These are phyloP conservation scores for Chrysina gloriosa DNA, from an alignment of 2,888 invertebrate species.

Conservation along the genomic window DNA sequence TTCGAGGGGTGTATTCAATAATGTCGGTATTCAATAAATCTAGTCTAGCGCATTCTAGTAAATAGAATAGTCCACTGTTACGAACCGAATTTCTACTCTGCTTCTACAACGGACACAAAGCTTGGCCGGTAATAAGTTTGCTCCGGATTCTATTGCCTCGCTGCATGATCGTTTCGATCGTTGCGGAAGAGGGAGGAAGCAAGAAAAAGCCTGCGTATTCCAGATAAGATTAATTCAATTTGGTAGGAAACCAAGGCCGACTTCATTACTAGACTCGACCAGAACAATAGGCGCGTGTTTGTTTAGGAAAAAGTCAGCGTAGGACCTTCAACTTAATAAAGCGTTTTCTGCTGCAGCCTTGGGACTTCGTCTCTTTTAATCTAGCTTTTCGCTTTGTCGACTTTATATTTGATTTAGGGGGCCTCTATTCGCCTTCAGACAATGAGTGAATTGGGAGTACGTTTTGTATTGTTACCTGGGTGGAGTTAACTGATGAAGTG, in stretches of 20 bases:
- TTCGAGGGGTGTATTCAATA: too few species aligned
- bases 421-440: background rate
- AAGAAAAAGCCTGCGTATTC: slow-evolving; percentile 27
- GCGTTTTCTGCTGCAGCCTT: slow-evolving; percentile 5
- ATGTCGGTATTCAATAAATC: background rate
- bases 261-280: slow-evolving; percentile 20
- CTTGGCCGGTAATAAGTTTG: slow-evolving; percentile 9
- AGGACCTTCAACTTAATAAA: slow-evolving; percentile 24
- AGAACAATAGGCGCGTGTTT: slow-evolving; percentile 29
- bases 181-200: background rate
- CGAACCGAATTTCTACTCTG: background rate
- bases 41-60: background rate
- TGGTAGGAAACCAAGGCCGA: slow-evolving; percentile 21
- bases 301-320: slow-evolving; percentile 25
- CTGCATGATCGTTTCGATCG: background rate
- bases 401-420: slow-evolving; percentile 13
- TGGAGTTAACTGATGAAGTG: slow-evolving; percentile 11
- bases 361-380: slow-evolving; percentile 19
- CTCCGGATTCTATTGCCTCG: slow-evolving; percentile 1
- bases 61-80: background rate
- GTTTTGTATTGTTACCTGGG: slow-evolving; percentile 18
- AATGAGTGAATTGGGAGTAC: background rate
- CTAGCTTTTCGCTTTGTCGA: slow-evolving; percentile 14
- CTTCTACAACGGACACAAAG: slow-evolving; percentile 4
- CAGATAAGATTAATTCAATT: slow-evolving; percentile 32